These are phyloP conservation scores for Imbricaverruca yamaguchii DNA, from an alignment of 2,888 invertebrate genomes.

Conservation along the genomic window DNA sequence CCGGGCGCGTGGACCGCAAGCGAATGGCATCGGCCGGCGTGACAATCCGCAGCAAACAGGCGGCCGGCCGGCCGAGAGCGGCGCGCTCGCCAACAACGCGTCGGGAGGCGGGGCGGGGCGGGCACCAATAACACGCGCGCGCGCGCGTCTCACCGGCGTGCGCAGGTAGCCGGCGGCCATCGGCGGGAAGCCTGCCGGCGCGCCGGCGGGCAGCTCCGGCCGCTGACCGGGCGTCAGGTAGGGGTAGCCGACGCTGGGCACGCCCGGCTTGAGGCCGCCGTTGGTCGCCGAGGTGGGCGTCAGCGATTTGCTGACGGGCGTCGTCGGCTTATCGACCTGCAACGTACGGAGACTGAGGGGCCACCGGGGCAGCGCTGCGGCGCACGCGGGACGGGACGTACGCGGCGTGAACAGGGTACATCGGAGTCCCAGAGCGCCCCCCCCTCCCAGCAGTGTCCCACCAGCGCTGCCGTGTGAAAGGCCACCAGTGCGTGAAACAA, in stretches of 20 bases:
- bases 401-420: not conserved
- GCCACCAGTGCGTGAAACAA: no score
- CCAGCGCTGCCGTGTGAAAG: no score
- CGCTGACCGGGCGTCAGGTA: slow-evolving; percentile 23
- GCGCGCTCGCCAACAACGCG: slow-evolving; percentile 12
- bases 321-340: slow-evolving; percentile 69
- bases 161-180: slow-evolving; percentile 47
- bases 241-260: slow-evolving; percentile 22
- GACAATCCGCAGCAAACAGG: not conserved
- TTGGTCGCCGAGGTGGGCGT: slow-evolving; percentile 60
- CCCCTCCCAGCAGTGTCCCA: no score
- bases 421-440: no score
- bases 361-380: not conserved
- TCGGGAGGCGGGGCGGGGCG: no score
- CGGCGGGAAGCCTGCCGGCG: slow-evolving; percentile 46
- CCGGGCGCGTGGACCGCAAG: no score
- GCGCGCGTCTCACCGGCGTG: slow-evolving; percentile 40
- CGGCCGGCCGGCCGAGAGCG: not conserved
- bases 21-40: not conserved
- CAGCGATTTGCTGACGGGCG: slow-evolving; percentile 82
- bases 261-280: slow-evolving; percentile 1
- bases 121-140: no score
- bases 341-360: not conserved
- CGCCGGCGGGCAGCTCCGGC: slow-evolving; percentile 32
- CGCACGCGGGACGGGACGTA: slow-evolving; percentile 8